Base-by-base conservation (phyloP, 2,113 vertebrate genomes). In the Mesitornis unicolor region DNA sequence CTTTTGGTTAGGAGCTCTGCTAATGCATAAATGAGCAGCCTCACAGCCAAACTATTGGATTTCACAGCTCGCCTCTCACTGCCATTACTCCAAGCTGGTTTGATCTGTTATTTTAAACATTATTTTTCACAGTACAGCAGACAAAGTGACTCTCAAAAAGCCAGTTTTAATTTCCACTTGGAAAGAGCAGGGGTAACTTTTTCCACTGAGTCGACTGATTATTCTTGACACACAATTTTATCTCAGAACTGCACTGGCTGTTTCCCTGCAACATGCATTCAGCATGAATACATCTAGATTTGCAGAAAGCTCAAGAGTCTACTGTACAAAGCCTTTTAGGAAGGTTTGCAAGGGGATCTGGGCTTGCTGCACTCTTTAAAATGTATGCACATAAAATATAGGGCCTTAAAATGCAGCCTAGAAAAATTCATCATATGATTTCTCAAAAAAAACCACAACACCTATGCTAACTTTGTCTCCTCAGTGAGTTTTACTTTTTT, bases 161-260 rank as follows among this genome's bases (percentile, higher is more conserved):
- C 87, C 95, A 96, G 28, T 95, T 98, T 98, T 92, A 98, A 98
- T 98, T 98, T 98, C 97, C 94, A 98, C 94, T 98, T 98, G 98
- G 98, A 98, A 98, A 97, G 94, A 97, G 93, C 59, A 96, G 78
- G 91, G 59, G 96, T 97, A 98, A 98, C 96, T 97, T 98, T 98
- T 98, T 98, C 98, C 98, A 98, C 78, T 97, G 90, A 97, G 93
- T 89, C n/a, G 53, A 97, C 93, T 92, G 90, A 97, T 97, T 97
- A 94, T 93, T 97, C 96, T 95, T 94, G 94, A 97, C 87, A 97
- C 69, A 86, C 84, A 87, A 68, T 92, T 98, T 97, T 97, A 98
- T 98, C 98, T 98, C 87, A 71, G 83, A 94, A 94, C 59, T 97
- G 63, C 48, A 95, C 2, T 92, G 83, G 45, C 89, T 94, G 82